Evolutionary conservation across 2,113 vertebrate genomes (phyloP).

Genomic region (Turnix velox): DNA sequence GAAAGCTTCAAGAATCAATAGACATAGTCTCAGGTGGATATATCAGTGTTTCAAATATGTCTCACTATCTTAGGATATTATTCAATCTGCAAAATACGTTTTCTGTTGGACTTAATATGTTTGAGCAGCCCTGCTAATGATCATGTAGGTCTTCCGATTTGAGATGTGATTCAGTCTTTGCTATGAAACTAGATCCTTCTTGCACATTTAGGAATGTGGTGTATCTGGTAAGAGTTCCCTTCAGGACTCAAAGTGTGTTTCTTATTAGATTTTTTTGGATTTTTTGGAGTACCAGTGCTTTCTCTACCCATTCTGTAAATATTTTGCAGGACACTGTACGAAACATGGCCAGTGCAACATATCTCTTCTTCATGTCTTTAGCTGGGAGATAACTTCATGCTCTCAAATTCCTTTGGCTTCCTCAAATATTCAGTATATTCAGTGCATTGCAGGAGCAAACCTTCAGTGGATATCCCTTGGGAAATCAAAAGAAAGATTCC

Average conservation of each 20-base stretch:
- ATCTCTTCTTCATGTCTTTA: neutral
- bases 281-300: neutral
- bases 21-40: neutral
- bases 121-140: neutral
- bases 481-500: constrained; percentile 52
- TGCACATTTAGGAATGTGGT: neutral
- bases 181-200: neutral
- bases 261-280: neutral
- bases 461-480: neutral
- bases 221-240: neutral
- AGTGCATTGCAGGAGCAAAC: neutral
- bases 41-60: constrained; percentile 20
- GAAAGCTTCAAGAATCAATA: constrained; percentile 51
- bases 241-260: neutral
- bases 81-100: constrained; percentile 17
- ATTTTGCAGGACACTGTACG: neutral
- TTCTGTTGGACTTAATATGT: neutral
- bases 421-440: neutral
- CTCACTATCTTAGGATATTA: neutral
- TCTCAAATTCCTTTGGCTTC: neutral
- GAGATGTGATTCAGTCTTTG: neutral
- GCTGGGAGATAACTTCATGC: neutral
- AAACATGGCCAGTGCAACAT: neutral
- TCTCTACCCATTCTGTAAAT: neutral
- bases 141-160: neutral